Base-by-base conservation (phyloP, 1,140 invertebrate species). In the Drosophila elegans region DNA sequence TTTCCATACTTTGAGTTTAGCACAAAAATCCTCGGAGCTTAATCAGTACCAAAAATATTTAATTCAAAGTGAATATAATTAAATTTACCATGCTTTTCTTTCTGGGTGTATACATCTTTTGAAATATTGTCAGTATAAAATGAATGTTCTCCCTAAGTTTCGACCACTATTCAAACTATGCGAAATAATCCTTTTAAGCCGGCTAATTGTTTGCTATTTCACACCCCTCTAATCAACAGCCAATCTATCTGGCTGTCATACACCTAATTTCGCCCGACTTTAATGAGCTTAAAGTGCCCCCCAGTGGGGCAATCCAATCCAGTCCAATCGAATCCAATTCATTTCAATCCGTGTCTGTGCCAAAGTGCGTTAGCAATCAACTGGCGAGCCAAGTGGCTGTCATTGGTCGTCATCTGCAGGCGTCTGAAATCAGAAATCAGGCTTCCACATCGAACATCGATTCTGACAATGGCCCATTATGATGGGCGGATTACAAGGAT, bases 381-480 rank as follows among this genome's bases (percentile, higher is more conserved):
- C 44, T 34, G 4, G 25, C 36, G 1, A 27, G 6, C 55, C 46
- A 53, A 60, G 53, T 64, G 52, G 25, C 61, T 66, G 59, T 48
- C 55, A 53, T 60, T 59, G 60, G 63, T 64, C 59, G 21, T 64
- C 62, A 61, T 38, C 60, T 41, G 62, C 62, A 61, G 55, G 60
- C 64, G 61, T 49, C 41, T 56, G 39, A 32, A 72, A 49, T 54
- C 41, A 62, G 42, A 41, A 72, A 52, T 48, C 55, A 62, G 63
- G 16, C 39, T 4, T 66, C 57, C 27, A 41, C 54, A 32, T 51
- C 62, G 56, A 64, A 64, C 83, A 79, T 72, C 83, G 71, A 67
- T 51, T 45, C 52, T 75, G 79, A 86, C 83, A 86, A 86, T 88
- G 64, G 83, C 56, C 79, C 83, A 80, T 88, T 89, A 88, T 80